phyloP scores from a whole-genome alignment of 2,797 vertebrate genomes.

The Sarcophilus harrisii region DNA sequence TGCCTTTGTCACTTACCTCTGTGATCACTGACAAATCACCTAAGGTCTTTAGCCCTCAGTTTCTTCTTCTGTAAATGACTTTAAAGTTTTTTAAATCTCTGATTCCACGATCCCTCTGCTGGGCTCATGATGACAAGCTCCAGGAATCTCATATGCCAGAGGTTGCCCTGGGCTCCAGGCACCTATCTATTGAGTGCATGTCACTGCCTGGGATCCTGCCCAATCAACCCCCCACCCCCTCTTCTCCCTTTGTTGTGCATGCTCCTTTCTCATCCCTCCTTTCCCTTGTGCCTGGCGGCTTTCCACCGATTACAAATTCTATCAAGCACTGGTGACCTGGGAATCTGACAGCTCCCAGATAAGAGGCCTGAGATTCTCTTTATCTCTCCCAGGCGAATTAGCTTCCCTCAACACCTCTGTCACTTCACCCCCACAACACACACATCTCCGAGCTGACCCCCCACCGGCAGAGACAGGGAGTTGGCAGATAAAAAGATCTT shows the following conservation, averaged over 20 bases:
- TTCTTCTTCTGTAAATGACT: background rate
- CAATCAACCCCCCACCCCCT: background rate
- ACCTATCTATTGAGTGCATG: background rate
- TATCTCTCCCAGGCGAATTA: conserved; percentile 85
- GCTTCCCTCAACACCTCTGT: conserved; percentile 82
- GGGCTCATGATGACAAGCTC: background rate
- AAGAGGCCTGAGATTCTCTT: conserved; percentile 84
- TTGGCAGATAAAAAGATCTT: conserved; percentile 75
- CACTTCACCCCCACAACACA: conserved; percentile 28
- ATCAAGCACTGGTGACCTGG: conserved; percentile 76
- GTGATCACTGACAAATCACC: background rate
- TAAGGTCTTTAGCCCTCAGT: background rate
- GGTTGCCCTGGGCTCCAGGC: background rate
- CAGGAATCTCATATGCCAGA: background rate
- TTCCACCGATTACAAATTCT: conserved; percentile 78
- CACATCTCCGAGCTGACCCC: conserved; percentile 73
- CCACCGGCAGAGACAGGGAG: conserved; percentile 69
- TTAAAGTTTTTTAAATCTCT: background rate
- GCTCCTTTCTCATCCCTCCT: conserved; percentile 52
- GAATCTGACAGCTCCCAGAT: conserved; percentile 85
- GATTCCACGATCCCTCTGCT: background rate
- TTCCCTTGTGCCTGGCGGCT: conserved; percentile 64
- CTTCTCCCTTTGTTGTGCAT: conserved; percentile 66
- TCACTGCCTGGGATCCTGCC: background rate
- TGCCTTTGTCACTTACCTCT: background rate